Evolutionary conservation across 2,888 invertebrate species (phyloP).

Genomic region (Cantharis nigra): DNA sequence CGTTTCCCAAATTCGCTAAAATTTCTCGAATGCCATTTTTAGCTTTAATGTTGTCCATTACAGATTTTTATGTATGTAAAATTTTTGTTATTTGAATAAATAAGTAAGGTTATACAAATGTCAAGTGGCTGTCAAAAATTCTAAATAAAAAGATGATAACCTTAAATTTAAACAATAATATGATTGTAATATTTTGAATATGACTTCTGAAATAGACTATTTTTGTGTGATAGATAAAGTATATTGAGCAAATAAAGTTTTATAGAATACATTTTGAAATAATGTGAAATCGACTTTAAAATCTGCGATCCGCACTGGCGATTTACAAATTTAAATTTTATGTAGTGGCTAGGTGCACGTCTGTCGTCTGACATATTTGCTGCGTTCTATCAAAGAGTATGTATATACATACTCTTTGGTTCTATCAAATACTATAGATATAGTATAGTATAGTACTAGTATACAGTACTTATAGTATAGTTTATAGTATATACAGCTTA

Average conservation of each 20-base stretch:
- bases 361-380: too few relatives aligned
- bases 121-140: background rate
- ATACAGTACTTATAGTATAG: too few relatives aligned
- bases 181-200: too few relatives aligned
- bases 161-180: background rate
- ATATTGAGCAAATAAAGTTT: background rate
- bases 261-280: background rate
- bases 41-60: background rate
- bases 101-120: background rate
- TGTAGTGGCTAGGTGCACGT: too few relatives aligned
- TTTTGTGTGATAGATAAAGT: background rate
- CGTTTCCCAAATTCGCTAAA: conserved; percentile 38
- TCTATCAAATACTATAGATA: too few relatives aligned
- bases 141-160: background rate
- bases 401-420: too few relatives aligned
- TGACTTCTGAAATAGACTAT: background rate
- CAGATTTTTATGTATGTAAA: background rate
- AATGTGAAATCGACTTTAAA: background rate
- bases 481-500: too few relatives aligned
- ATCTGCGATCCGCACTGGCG: too few relatives aligned
- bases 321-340: too few relatives aligned
- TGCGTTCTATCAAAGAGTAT: too few relatives aligned
- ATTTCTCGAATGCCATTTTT: conserved; percentile 13
- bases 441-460: too few relatives aligned
- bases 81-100: background rate